Evolutionary conservation across 2,797 vertebrate genomes (phyloP), one percentile per base, ranked within the genome.

Genomic region (Picus viridis): DNA sequence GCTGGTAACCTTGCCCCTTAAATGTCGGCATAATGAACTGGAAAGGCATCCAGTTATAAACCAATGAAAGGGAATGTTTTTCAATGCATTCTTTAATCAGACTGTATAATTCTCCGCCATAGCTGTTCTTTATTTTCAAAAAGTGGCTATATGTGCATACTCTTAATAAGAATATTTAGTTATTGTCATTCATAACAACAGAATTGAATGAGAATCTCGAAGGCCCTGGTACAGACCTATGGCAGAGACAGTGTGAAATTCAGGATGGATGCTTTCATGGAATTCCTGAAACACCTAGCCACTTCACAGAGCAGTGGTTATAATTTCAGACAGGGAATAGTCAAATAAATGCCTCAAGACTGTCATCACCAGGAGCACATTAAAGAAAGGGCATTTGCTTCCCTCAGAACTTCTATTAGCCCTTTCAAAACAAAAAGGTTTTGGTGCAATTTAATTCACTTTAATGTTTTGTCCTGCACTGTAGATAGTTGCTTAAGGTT

Each of bases 211-310:
- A 90, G 32, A 86, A 72, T 6, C 47, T 74, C 78, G 47, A 72
- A 63, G 41, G 72, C 13, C 1, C 7, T 29, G 8, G 6, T 58
- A 68, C 14, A 12, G 15, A 61, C 23, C 32, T 65, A 69, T 84
- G 56, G 11, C 29, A 94, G 68, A 90, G 13, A 75, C 2, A 10
- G 5, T 27, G 22, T 71, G 6, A 89, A 45, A 14, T 10, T 68
- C 54, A 45, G 18, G 6, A 64, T 20, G 0, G 0, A 17, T 39
- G 17, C 3, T 2, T 73, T 75, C 20, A 27, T 10, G 22, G 15
- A 7, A 59, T 73, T 83, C 57, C 23, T 54, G 16, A 58, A 27
- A 74, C 17, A 75, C 3, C 7, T 69, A 82, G 19, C 13, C 6
- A 39, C 11, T 61, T 30, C 6, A 8, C 1, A 91, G 29, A 51